phyloP scores from a whole-genome alignment of 2,113 vertebrate species.

The Cyrtonyx montezumae region DNA sequence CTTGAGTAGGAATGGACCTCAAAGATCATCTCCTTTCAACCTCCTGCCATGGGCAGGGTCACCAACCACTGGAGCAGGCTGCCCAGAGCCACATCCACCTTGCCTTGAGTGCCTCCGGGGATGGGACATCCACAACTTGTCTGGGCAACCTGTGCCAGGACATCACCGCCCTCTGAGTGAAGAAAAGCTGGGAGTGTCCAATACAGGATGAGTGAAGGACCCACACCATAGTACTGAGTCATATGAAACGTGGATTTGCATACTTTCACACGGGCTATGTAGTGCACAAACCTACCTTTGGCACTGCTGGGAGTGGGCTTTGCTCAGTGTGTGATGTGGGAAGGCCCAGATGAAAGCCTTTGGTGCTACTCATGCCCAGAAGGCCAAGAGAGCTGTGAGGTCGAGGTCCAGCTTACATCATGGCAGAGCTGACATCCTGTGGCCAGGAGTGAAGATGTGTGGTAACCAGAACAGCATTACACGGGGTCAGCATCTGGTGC shows the following conservation, averaged over 20 bases:
- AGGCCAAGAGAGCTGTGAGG: background rate
- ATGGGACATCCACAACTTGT: no score
- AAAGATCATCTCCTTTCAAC: no score
- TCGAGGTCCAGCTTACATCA: background rate
- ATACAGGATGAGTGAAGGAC: background rate
- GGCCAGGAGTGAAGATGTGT: background rate
- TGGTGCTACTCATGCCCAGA: background rate
- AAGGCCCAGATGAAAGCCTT: background rate
- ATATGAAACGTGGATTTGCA: background rate
- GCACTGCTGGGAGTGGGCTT: background rate
- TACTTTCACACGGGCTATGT: background rate
- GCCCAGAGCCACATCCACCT: no score
- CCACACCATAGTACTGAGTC: background rate
- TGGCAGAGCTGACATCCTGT: background rate
- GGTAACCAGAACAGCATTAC: background rate
- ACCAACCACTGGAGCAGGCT: no score
- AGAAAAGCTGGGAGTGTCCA: background rate
- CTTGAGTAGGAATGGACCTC: no score
- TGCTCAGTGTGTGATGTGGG: background rate
- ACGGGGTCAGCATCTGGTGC: background rate
- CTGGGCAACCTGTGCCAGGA: no score
- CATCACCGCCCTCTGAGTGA: no score
- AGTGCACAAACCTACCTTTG: background rate
- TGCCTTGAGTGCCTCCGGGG: no score
- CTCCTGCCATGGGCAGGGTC: no score